Conservation (phyloP, 2,113 vertebrate genomes). For the Hystrix brachyura region DNA sequence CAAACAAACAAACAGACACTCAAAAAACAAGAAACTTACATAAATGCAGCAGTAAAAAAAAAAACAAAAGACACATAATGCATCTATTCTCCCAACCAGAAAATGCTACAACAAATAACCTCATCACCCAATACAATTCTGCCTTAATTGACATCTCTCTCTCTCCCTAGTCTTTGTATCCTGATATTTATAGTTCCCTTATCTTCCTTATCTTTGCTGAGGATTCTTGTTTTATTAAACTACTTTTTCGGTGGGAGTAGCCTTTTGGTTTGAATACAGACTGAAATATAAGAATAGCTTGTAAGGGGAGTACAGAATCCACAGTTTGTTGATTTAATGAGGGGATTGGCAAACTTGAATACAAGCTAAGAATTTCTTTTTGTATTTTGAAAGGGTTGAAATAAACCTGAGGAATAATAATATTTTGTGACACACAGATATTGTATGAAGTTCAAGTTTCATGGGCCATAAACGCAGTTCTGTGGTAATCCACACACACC, state of each 20-base stretch:
- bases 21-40: not conserved
- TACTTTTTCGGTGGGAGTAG: not conserved
- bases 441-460: not conserved
- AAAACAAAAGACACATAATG: not conserved
- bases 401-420: not conserved
- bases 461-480: not conserved
- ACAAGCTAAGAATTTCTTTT: not conserved
- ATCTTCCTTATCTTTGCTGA: not conserved
- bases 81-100: not conserved
- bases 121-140: not conserved
- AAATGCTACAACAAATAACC: not conserved
- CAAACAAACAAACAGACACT: not conserved
- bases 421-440: not conserved
- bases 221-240: not conserved
- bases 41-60: not conserved
- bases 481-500: rapidly evolving
- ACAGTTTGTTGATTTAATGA: not conserved
- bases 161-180: not conserved
- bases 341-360: not conserved
- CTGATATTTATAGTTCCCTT: not conserved
- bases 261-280: not conserved
- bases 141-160: not conserved
- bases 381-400: not conserved
- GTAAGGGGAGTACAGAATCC: not conserved
- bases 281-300: not conserved